phyloP scores from a whole-genome alignment of 2,113 vertebrate genomes.

The Catharus bicknelli region DNA sequence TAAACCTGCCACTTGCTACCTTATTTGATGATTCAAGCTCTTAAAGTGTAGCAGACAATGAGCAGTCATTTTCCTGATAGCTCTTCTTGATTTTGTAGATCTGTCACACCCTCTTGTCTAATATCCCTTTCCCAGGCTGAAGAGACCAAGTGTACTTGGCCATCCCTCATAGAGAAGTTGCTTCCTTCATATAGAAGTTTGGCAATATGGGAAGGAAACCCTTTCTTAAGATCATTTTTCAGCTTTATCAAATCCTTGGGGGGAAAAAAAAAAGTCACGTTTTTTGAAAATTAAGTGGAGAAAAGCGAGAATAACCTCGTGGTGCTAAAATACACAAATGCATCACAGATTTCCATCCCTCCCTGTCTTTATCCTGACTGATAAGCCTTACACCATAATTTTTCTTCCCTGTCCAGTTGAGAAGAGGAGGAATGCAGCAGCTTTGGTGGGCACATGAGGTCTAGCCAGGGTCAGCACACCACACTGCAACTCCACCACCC shows the following conservation, averaged over 20 bases:
- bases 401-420: not conserved
- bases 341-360: not conserved
- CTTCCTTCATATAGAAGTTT: not conserved
- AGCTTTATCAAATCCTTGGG: not conserved
- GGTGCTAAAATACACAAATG: not conserved
- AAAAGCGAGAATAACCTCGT: not conserved
- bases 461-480: not conserved
- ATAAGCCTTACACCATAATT: not conserved
- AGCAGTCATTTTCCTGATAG: not conserved
- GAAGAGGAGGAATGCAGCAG: accelerated
- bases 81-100: not conserved
- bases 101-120: not conserved
- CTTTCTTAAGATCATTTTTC: not conserved
- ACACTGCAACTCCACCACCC: no score
- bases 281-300: not conserved
- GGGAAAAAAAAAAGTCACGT: no score
- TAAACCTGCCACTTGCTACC: not conserved
- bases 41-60: not conserved
- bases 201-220: not conserved
- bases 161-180: not conserved
- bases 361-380: not conserved
- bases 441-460: not conserved
- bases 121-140: not conserved
- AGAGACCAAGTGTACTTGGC: not conserved
- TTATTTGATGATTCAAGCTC: not conserved